Evolutionary conservation across 2,113 vertebrate genomes (phyloP).

Genomic region (Rhea pennata): DNA sequence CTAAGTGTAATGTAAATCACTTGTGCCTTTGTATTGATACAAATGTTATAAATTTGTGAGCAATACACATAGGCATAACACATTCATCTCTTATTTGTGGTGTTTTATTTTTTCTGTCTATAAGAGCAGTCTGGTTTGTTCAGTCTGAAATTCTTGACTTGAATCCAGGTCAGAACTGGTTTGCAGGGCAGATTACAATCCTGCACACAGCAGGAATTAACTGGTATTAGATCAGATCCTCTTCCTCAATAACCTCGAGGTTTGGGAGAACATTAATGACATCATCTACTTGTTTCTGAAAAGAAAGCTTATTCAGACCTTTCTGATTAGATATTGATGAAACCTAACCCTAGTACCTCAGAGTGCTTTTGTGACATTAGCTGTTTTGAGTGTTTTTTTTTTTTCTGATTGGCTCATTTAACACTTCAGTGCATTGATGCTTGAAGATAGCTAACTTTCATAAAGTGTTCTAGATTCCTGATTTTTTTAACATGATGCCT

Average conservation of each 20-base stretch:
- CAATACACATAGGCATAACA: not conserved
- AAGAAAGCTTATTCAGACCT: not conserved
- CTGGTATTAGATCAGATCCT: conserved; percentile 60
- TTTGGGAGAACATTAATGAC: conserved; percentile 43
- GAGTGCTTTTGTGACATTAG: not conserved
- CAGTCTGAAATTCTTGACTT: conserved; percentile 51
- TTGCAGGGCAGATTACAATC: conserved; percentile 50
- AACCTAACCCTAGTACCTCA: rapidly evolving
- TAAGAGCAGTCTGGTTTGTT: not conserved
- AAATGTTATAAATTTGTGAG: not conserved
- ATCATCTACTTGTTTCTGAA: conserved; percentile 17
- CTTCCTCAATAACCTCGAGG: conserved; percentile 2
- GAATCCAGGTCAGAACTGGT: conserved; percentile 59
- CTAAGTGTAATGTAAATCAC: not conserved
- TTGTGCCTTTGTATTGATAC: not conserved
- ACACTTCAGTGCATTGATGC: not conserved
- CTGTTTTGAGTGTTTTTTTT: not conserved
- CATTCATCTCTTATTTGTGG: not conserved
- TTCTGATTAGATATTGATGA: conserved; percentile 1
- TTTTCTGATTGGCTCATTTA: not conserved
- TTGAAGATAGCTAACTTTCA: not conserved
- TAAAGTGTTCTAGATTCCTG: conserved; percentile 29
- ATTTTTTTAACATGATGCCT: not conserved
- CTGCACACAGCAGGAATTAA: conserved; percentile 53
- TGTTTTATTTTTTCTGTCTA: not conserved